phyloP scores from a whole-genome alignment of 1,140 invertebrate genomes.

The Platyura marginata region DNA sequence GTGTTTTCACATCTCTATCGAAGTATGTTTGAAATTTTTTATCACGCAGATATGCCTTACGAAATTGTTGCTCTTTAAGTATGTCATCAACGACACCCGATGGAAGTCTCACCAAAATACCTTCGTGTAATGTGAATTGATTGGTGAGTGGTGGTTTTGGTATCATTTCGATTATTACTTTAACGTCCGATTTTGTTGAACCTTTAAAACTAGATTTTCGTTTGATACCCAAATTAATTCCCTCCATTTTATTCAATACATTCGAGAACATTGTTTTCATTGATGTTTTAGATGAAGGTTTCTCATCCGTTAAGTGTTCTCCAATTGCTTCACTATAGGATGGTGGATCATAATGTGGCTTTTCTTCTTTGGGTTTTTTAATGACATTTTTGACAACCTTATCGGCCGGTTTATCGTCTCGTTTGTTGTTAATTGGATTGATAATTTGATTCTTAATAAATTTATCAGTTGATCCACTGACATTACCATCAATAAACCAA shows the following conservation, averaged over 20 bases:
- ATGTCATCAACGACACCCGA: conserved; percentile 30
- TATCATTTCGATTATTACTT: conserved; percentile 19
- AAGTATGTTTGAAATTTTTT: conserved; percentile 30
- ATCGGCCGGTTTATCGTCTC: neutral
- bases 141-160: conserved; percentile 17
- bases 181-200: conserved; percentile 6
- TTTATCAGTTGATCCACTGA: neutral
- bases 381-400: neutral
- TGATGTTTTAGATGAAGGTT: neutral
- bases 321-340: conserved; percentile 2
- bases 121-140: conserved; percentile 16
- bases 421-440: neutral
- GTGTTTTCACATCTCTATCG: conserved; percentile 30
- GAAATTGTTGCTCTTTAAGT: conserved; percentile 29
- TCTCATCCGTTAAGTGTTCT: neutral
- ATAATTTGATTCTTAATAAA: neutral
- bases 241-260: conserved; percentile 15
- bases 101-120: conserved; percentile 19
- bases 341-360: neutral
- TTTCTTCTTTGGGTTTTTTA: neutral
- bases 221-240: conserved; percentile 11
- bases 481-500: conserved; percentile 13
- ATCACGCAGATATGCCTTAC: conserved; percentile 29
- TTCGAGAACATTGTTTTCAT: conserved; percentile 8
- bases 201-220: conserved; percentile 15